Base-by-base conservation (phyloP, 2,113 vertebrate species). In the Catharus bicknelli region DNA sequence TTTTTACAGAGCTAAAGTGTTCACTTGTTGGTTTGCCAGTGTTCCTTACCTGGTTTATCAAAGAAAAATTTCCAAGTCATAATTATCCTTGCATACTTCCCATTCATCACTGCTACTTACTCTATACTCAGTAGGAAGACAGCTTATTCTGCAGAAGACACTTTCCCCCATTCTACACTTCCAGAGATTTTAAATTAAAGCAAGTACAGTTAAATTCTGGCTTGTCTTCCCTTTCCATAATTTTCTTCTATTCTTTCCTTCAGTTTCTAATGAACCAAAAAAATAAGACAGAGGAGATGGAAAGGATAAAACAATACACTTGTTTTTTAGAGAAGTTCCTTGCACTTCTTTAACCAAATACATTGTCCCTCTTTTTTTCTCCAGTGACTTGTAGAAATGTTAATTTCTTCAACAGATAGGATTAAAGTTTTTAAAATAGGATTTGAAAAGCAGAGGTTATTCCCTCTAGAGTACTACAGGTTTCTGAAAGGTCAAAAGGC, bases 401-500 rank as follows among this genome's bases (percentile, higher is more conserved):
- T 62, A 80, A 75, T 75, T 86, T 40, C 43, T 62, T 74, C 77
- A n/a, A 59, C 8, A 91, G 25, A 83, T 4, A 79, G 13, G 30
- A 86, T 27, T 30, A 67, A 95, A 87, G 57, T 30, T 72, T 81
- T 50, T 93, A 86, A 83, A 94, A 62, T 5, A 87, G 43, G 59
- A 91, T 84, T 79, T 91, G 25, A 50, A 90, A 82, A 69, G 38
- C n/a, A 94, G 51, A 83, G 13, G 7, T 38, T 76, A 78, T 69
- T 90, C 18, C 42, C 38, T 6, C 45, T 2, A n/a, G 42, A 81
- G 15, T 42, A 86, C 12, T 45, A 61, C 15, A 53, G 7, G 73
- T 90, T 70, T 8, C 0, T 62, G 42, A 85, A 92, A 84, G 73
- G 78, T 91, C 82, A 86, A 88, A 88, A 92, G 74, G 78, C 83